These are phyloP conservation scores for Megaceryle alcyon DNA, from an alignment of 2,797 vertebrate genomes.

Conservation along the genomic window DNA sequence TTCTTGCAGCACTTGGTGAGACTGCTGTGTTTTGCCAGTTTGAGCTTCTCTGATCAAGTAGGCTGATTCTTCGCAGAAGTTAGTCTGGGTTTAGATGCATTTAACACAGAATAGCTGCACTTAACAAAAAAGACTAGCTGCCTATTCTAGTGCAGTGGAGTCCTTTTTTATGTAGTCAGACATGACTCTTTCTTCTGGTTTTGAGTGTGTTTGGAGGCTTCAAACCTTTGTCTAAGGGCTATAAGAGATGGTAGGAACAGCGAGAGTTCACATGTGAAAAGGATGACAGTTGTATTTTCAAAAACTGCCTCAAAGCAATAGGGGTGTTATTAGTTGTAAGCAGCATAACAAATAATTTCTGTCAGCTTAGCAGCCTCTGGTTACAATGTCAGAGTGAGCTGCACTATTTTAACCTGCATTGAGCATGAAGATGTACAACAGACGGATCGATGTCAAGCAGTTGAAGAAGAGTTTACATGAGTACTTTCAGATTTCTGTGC, in stretches of 20 bases:
- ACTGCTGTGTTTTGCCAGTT: neutral
- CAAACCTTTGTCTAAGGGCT: neutral
- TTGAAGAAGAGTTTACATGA: neutral
- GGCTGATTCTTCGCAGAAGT: neutral
- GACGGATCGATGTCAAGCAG: neutral
- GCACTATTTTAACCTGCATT: neutral
- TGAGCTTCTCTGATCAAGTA: neutral
- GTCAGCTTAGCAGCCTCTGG: neutral
- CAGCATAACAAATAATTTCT: constrained; percentile 35
- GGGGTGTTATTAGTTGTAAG: constrained; percentile 13
- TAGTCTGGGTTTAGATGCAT: neutral
- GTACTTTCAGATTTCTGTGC: constrained; percentile 20
- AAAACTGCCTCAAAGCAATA: constrained; percentile 1
- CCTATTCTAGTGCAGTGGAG: neutral
- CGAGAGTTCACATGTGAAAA: neutral
- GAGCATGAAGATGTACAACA: constrained; percentile 10
- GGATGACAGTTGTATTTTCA: neutral
- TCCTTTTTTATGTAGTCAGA: neutral
- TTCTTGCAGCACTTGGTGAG: neutral
- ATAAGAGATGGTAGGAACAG: neutral
- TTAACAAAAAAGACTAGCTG: neutral
- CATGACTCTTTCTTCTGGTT: neutral
- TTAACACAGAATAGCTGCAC: neutral
- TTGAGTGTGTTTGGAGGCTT: neutral
- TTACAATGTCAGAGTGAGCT: neutral